A percentile compares a stretch with the other conserved stretches of the same genome.
Evolutionary conservation across 1,140 invertebrate genomes (phyloP).

Genomic region (Tetramorium simillimum): DNA sequence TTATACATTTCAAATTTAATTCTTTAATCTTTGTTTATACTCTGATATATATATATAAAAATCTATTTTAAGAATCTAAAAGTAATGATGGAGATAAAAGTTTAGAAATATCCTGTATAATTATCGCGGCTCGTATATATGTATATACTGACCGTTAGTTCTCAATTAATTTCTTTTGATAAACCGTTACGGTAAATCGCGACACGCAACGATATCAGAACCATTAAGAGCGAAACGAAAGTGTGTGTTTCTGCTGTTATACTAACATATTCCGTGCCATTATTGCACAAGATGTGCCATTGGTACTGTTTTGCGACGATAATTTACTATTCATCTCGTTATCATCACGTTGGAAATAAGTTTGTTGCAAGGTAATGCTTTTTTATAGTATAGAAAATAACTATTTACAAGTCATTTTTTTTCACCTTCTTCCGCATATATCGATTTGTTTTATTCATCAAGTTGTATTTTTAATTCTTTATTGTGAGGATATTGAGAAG

Average conservation of each 20-base stretch:
- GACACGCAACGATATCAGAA: slow-evolving; percentile 9
- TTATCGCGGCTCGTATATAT: not conserved
- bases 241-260: slow-evolving; percentile 16
- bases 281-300: not conserved
- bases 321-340: slow-evolving; percentile 30
- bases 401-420: slow-evolving; percentile 26
- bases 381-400: slow-evolving; percentile 1
- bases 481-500: not conserved
- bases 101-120: not conserved
- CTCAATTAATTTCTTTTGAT: slow-evolving; percentile 28
- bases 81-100: not conserved
- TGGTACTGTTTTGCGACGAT: slow-evolving; percentile 21
- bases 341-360: not conserved
- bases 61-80: not conserved
- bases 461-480: not conserved
- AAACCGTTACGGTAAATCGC: slow-evolving; percentile 10
- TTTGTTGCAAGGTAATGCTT: slow-evolving; percentile 13
- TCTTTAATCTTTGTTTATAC: not conserved
- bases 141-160: slow-evolving; percentile 19
- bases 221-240: slow-evolving; percentile 13
- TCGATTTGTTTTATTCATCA: not conserved
- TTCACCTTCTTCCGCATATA: not conserved
- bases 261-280: not conserved
- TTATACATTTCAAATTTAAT: not conserved
- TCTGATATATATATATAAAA: not conserved